A percentile compares a stretch with the other conserved stretches of the same genome.
These are phyloP conservation scores for Drosophila ohnishii DNA, from an alignment of 1,140 invertebrate species.

Conservation along the genomic window DNA sequence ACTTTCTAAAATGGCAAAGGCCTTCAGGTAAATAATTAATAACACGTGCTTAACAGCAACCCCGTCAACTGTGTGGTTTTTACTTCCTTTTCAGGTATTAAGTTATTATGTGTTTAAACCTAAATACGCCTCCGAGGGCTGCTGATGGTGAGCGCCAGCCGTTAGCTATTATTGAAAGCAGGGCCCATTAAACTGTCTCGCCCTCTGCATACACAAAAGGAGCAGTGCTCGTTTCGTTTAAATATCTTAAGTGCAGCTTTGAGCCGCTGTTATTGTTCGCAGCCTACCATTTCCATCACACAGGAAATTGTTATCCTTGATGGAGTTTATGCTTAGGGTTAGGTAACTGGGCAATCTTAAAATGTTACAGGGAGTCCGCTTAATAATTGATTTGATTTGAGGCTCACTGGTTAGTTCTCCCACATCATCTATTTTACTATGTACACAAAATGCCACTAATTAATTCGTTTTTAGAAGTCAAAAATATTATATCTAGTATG, in stretches of 20 bases:
- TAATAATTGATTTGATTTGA: conserved; percentile 58
- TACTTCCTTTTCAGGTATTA: conserved; percentile 42
- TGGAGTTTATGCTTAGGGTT: conserved; percentile 52
- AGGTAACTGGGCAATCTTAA: conserved; percentile 26
- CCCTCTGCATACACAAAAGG: conserved; percentile 14
- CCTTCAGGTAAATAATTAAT: conserved; percentile 71
- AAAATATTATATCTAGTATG: too few species aligned
- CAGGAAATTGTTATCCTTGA: conserved; percentile 72
- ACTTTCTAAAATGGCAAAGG: conserved; percentile 70
- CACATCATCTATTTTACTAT: not conserved
- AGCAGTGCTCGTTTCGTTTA: conserved; percentile 36
- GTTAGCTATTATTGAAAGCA: conserved; percentile 22
- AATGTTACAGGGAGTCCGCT: conserved; percentile 25
- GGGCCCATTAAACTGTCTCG: conserved; percentile 21
- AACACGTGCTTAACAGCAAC: conserved; percentile 1
- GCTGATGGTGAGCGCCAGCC: conserved; percentile 16
- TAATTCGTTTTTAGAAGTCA: too few species aligned
- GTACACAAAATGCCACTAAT: too few species aligned
- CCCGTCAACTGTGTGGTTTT: conserved; percentile 8
- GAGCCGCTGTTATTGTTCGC: conserved; percentile 47
- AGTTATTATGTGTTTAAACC: conserved; percentile 75
- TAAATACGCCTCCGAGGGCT: conserved; percentile 30
- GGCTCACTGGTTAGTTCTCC: not conserved
- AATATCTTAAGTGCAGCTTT: conserved; percentile 68
- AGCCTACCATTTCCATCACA: conserved; percentile 29